Conservation (phyloP, 2,888 invertebrate species). For the Stictocephala bisonia region DNA sequence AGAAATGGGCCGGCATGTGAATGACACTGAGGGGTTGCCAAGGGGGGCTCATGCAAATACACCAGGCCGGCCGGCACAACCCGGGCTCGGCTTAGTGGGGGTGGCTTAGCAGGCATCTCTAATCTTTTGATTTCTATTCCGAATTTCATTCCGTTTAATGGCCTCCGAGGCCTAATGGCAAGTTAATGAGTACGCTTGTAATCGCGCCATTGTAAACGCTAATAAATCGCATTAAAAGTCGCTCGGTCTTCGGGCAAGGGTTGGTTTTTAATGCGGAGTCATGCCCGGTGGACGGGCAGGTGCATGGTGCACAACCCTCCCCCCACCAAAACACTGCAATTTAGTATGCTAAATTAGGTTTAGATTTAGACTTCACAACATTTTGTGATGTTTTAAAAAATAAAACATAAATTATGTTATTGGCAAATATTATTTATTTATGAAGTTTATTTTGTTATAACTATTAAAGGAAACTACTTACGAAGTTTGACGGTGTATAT, state of each 20-base stretch:
- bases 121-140: conserved; percentile 47
- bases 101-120: not conserved
- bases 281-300: not conserved
- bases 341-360: too few relatives aligned
- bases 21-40: not conserved
- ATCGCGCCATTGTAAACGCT: conserved; percentile 2
- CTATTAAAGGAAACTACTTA: too few relatives aligned
- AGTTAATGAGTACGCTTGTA: conserved; percentile 33
- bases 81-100: conserved; percentile 23
- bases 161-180: conserved; percentile 37
- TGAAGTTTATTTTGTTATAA: too few relatives aligned
- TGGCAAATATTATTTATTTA: too few relatives aligned
- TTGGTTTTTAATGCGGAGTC: not conserved
- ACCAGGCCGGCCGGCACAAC: conserved; percentile 2
- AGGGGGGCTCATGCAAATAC: too few relatives aligned
- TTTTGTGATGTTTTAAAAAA: too few relatives aligned
- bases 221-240: conserved; percentile 29
- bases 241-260: conserved; percentile 1
- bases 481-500: too few relatives aligned
- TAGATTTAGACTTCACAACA: too few relatives aligned
- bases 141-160: conserved; percentile 43
- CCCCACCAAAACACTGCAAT: too few relatives aligned
- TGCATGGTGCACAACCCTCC: too few relatives aligned
- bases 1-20: conserved; percentile 6
- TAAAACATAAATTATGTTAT: too few relatives aligned